Percentiles rank a stretch among this genome's conserved stretches.
These are phyloP conservation scores for Eilema caniola DNA, from an alignment of 2,888 invertebrate species.

Conservation along the genomic window DNA sequence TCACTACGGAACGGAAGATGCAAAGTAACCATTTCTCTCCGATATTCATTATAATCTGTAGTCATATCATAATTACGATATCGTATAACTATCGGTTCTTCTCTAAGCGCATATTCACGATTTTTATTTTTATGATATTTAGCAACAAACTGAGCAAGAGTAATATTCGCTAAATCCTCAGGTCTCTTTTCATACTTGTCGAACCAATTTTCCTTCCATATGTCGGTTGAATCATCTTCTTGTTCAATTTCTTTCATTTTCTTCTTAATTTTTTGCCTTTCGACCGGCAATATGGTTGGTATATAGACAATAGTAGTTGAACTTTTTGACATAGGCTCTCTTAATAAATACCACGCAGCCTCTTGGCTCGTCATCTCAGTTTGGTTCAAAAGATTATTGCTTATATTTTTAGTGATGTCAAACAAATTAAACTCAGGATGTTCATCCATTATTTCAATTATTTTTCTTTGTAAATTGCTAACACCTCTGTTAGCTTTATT, in stretches of 20 bases:
- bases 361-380: conserved; percentile 55
- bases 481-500: conserved; percentile 65
- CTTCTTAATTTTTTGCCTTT: conserved; percentile 33
- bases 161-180: conserved; percentile 51
- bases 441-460: conserved; percentile 56
- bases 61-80: conserved; percentile 64
- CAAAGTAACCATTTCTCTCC: conserved; percentile 60
- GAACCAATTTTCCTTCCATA: too few relatives aligned
- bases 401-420: conserved; percentile 43
- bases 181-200: conserved; percentile 66
- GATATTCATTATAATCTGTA: conserved; percentile 44
- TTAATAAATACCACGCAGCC: conserved; percentile 42
- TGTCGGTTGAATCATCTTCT: conserved; percentile 52
- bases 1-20: conserved; percentile 60
- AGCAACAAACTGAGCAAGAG: conserved; percentile 64
- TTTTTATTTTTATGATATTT: conserved; percentile 43
- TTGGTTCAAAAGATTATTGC: conserved; percentile 38
- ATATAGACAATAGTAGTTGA: too few relatives aligned
- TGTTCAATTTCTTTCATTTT: conserved; percentile 55
- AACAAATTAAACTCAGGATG: conserved; percentile 50
- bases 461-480: conserved; percentile 61
- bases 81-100: conserved; percentile 53
- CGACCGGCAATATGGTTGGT: conserved; percentile 16
- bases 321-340: conserved; percentile 44
- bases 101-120: conserved; percentile 31